A percentile compares a stretch with the other conserved stretches of the same genome.
These are phyloP conservation scores for Hemitrygon akajei DNA, from an alignment of 2,797 vertebrate species.

Conservation along the genomic window DNA sequence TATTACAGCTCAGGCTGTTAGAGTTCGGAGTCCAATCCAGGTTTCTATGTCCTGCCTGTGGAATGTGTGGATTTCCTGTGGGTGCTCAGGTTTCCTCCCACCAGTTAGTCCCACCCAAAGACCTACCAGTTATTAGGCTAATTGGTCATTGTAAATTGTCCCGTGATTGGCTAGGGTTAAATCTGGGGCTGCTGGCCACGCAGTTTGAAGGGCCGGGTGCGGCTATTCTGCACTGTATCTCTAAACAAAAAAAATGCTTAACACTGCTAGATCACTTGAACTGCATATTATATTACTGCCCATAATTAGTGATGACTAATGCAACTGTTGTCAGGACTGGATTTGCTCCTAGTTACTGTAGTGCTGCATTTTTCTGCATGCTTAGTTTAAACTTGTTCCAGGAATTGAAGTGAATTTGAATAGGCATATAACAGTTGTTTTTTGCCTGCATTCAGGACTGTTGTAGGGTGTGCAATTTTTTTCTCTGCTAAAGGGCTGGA, in stretches of 20 bases:
- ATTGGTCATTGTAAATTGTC: no score
- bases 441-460: background rate
- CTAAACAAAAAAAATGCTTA: background rate
- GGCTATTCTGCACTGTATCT: no score
- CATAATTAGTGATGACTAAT: constrained; percentile 1
- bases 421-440: background rate
- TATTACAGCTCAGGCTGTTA: no score
- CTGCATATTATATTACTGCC: background rate
- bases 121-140: no score
- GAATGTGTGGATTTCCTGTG: no score
- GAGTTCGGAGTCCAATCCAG: no score
- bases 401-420: background rate
- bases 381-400: background rate
- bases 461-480: background rate
- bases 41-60: no score
- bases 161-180: no score
- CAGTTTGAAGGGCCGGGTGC: no score
- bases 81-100: no score
- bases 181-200: no score
- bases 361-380: background rate
- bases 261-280: background rate
- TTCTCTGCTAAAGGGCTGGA: background rate
- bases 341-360: background rate
- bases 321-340: background rate
- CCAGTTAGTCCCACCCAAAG: no score